Evolutionary conservation across 1,140 invertebrate species (phyloP), one percentile per base, ranked within the genome.

Genomic region (Pygmarrhopalites habei): DNA sequence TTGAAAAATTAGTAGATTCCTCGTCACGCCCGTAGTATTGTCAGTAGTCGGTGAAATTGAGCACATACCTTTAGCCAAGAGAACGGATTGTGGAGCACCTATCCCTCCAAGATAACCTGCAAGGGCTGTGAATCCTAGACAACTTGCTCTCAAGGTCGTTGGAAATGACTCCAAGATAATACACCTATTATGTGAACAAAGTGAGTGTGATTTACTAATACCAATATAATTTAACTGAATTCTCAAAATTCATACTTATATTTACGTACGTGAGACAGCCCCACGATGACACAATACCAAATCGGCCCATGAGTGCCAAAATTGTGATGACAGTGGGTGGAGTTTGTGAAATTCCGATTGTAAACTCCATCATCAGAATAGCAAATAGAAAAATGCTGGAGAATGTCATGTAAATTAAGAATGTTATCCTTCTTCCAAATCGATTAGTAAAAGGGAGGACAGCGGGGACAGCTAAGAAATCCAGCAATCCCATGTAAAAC

Each of bases 101-200:
- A 68, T 58, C 17, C 62, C 62, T 19, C 62, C 62, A 26, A 68
- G 39, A 32, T 68, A 61, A 10, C 62, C 66, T 32, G 39, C 32
- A 25, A 68, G 51, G 30, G 55, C 62, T 15, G 58, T 57, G 28
- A 68, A 58, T 21, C 66, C 66, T 29, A 68, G 46, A 30, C 66
- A 68, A 32, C 43, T 58, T 2, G 59, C 41, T 35, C 66, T 57
- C 3, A 61, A 43, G n/a, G 29, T 35, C 0, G 66, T 68, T 2
- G 66, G 66, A n/a, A 60, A 64, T 7, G 62, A 44, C 41, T 68
- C 66, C 25, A 60, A 28, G 2, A 60, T 64, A 43, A 68, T 61
- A 0, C n/a, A n/a, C n/a, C n/a, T n/a, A n/a, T n/a, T n/a, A n/a
- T n/a, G n/a, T n/a, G n/a, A n/a, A n/a, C n/a, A n/a, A n/a, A n/a